Percentiles rank a stretch among this genome's conserved stretches.
Evolutionary conservation across 2,113 vertebrate genomes (phyloP).

Genomic region (Podiceps cristatus): DNA sequence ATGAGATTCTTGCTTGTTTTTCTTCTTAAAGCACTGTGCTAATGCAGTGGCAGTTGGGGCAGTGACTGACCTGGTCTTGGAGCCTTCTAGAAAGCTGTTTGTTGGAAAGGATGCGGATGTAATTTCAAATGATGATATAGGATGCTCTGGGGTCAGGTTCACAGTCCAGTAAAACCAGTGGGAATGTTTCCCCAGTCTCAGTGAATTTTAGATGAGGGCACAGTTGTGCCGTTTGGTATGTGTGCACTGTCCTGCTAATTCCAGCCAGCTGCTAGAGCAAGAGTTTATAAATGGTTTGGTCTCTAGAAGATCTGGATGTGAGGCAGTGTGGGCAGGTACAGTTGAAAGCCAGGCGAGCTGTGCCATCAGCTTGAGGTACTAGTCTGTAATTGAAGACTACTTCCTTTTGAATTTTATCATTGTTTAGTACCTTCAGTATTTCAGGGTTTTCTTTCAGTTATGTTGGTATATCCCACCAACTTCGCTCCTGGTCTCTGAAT

Average conservation of each 20-base stretch:
- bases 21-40: neutral
- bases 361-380: neutral
- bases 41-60: neutral
- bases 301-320: neutral
- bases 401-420: neutral
- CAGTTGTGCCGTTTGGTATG: rapidly evolving
- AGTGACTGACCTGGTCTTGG: neutral
- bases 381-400: neutral
- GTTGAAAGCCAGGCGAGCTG: neutral
- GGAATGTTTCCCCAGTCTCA: neutral
- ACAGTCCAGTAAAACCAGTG: neutral
- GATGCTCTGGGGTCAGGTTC: neutral
- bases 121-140: neutral
- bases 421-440: neutral
- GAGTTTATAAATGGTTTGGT: neutral
- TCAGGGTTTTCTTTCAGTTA: neutral
- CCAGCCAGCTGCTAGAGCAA: neutral
- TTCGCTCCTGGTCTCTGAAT: neutral
- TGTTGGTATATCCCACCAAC: neutral
- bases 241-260: rapidly evolving
- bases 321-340: neutral
- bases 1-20: neutral
- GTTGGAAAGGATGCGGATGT: neutral
- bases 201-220: neutral
- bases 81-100: neutral